Evolutionary conservation across 2,113 vertebrate genomes (phyloP), one percentile per base, ranked within the genome.

Genomic region (Tragelaphus imberbis): DNA sequence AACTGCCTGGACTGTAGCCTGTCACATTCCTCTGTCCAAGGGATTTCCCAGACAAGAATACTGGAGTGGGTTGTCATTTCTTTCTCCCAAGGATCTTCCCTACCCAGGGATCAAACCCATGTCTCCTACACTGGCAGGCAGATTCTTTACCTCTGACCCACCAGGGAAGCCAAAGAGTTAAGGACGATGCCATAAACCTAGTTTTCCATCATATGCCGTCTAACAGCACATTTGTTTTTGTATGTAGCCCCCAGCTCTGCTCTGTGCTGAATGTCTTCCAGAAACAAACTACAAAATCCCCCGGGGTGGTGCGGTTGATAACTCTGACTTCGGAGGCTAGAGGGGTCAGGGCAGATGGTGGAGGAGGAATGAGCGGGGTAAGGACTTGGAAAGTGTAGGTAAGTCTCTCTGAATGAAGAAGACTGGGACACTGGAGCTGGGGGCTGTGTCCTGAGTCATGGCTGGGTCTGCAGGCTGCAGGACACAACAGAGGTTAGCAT

Each of bases 281-380:
- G 15, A 88, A 8, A 13, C 51, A 9, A 1, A 30, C 44, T 5
- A 21, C 36, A 14, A 53, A 92, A 27, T 7, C 1, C 56, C 56
- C 28, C 1, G 0, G 16, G 53, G 28, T 44, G 25, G 36, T 77
- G 71, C 5, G 2, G 16, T n/a, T 63, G 30, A 7, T 1, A 44
- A 21, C 40, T 6, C 14, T 3, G 28, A 28, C 11, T 80, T 36
- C 27, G 4, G 49, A 21, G 30, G 40, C 47, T 12, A 15, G 13
- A 0, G 14, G 55, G 19, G 11, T 2, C 25, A 56, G 40, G 21
- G 79, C 58, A 17, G 15, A n/a, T 5, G n/a, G 33, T 11, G 27
- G 12, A 23, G 19, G 5, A 71, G 23, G 6, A 28, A 5, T 2
- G 16, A 33, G 14, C 1, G 0, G 1, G 4, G 2, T 28, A 28